Conservation (phyloP, 2,888 invertebrate species). For the Tillus elongatus region DNA sequence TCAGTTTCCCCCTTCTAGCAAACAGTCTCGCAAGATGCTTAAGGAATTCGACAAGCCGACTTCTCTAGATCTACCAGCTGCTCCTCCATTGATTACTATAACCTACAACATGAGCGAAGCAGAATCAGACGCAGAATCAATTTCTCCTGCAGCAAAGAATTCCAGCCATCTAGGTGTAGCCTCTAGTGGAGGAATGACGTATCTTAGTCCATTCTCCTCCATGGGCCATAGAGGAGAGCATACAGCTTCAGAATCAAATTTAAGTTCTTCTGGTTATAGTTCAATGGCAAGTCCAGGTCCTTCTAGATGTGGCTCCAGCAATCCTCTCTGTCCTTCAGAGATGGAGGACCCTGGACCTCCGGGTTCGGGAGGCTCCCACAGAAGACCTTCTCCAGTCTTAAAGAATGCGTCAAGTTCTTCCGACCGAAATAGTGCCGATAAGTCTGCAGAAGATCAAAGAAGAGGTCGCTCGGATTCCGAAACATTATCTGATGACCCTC, state of each 20-base stretch:
- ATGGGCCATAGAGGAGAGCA: slow-evolving; percentile 63
- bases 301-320: slow-evolving; percentile 71
- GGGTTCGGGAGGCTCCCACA: slow-evolving; percentile 37
- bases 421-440: slow-evolving; percentile 18
- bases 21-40: slow-evolving; percentile 42
- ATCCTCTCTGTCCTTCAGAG: slow-evolving; percentile 67
- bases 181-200: slow-evolving; percentile 54
- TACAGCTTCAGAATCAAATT: slow-evolving; percentile 72
- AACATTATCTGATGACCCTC: slow-evolving; percentile 62
- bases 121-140: slow-evolving; percentile 63
- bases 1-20: slow-evolving; percentile 30
- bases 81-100: slow-evolving; percentile 62
- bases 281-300: slow-evolving; percentile 80
- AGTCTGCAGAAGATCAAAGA: slow-evolving; percentile 43
- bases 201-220: slow-evolving; percentile 68
- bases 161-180: slow-evolving; percentile 39
- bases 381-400: slow-evolving; percentile 53
- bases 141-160: slow-evolving; percentile 51
- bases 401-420: slow-evolving; percentile 44
- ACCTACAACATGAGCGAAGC: slow-evolving; percentile 67
- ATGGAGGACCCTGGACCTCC: slow-evolving; percentile 63
- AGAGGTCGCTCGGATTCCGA: slow-evolving; percentile 64
- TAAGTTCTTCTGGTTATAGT: slow-evolving; percentile 76
- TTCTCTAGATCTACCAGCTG: slow-evolving; percentile 52
- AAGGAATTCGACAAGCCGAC: slow-evolving; percentile 56